Base-by-base conservation (phyloP, 2,888 invertebrate species). In the Caradrina clavipalpis region DNA sequence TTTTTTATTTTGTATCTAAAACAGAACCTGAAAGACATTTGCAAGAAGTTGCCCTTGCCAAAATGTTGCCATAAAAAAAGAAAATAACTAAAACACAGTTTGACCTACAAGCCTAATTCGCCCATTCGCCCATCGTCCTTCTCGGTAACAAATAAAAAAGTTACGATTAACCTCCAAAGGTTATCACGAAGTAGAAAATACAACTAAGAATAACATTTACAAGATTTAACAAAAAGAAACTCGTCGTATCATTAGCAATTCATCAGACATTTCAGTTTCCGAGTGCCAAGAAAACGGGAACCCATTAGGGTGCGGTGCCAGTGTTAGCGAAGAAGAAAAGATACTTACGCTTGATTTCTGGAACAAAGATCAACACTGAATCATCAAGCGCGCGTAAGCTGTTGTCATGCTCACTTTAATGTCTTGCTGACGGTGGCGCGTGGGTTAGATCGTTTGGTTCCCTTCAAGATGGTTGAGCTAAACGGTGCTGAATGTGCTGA, bases 211-310 rank as follows among this genome's bases (percentile, higher is more conserved):
- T 83, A 84, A 84, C 83, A 86, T 87, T 87, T 84, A 86, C 86
- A 85, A 85, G 83, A 82, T 83, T 85, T 85, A 80, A 84, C 81
- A 83, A 84, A 87, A 84, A 83, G 76, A 87, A 82, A 80, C 68
- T 75, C 73, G 73, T 68, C 83, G 78, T 83, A 85, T 88, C 89
- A 90, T 91, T 90, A 89, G 89, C 91, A 87, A 91, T 91, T 91
- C 92, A 91, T 91, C 88, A 87, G 86, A 85, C 84, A 87, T 87
- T 88, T 85, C 79, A 81, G 83, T 84, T 87, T 86, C 84, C 83
- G 80, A 85, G 77, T 84, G 87, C 88, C 87, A 87, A 88, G 85
- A 83, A 82, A 85, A 82, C 76, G 80, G 60, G 76, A 80, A 81
- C 78, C 78, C 78, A 77, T 79, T 75, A 45, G 62, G 76, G 65